Evolutionary conservation across 2,113 vertebrate genomes (phyloP).

Genomic region (Orcinus orca): DNA sequence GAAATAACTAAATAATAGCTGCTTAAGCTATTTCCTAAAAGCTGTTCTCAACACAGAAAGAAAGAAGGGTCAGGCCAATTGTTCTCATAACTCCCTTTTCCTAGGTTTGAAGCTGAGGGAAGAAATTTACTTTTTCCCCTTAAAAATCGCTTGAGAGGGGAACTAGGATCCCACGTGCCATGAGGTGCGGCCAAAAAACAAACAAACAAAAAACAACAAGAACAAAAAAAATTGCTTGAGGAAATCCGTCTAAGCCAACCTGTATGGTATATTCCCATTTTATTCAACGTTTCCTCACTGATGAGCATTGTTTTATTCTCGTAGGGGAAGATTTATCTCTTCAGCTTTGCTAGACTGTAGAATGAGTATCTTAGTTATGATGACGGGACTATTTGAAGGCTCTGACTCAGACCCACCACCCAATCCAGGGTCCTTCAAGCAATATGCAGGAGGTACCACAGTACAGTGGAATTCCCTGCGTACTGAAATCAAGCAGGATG

Average conservation of each 20-base stretch:
- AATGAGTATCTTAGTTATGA: not conserved
- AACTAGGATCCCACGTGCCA: too few species aligned
- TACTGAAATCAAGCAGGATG: not conserved
- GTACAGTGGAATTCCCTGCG: not conserved
- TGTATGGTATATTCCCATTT: not conserved
- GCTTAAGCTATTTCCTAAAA: not conserved
- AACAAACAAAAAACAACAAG: too few species aligned
- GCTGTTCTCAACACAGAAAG: not conserved
- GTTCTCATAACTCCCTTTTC: not conserved
- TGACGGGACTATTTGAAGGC: not conserved
- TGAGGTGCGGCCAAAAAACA: too few species aligned
- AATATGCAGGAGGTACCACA: not conserved
- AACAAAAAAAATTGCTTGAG: not conserved
- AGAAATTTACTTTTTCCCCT: not conserved
- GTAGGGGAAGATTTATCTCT: not conserved
- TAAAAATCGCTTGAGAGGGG: not conserved
- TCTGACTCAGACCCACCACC: not conserved
- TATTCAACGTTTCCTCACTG: not conserved
- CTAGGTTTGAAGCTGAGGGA: not conserved
- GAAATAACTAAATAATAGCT: not conserved
- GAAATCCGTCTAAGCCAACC: not conserved
- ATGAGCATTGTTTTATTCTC: not conserved
- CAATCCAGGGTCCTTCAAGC: not conserved
- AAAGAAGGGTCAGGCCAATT: not conserved
- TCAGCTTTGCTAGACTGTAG: not conserved